A percentile compares a stretch with the other conserved stretches of the same genome.
phyloP scores from a whole-genome alignment of 2,888 invertebrate species.

The Hoplodrina blanda region DNA sequence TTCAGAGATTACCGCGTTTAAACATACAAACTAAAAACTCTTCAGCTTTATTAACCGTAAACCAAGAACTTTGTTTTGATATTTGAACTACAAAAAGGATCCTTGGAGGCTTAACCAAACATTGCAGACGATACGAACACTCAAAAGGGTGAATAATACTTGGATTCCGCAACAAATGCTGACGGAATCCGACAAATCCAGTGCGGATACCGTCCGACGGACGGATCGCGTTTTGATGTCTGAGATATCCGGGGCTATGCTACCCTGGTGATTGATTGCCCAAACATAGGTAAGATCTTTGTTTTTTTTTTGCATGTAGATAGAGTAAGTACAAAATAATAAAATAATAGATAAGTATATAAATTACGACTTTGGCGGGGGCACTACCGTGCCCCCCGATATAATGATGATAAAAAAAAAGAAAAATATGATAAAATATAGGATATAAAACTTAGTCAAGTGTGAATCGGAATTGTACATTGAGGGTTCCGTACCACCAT shows the following conservation, averaged over 20 bases:
- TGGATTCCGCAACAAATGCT: slow-evolving; percentile 75
- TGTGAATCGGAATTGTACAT: not conserved
- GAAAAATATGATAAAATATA: too few relatives aligned
- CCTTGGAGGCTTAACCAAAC: slow-evolving; percentile 71
- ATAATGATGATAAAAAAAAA: too few relatives aligned
- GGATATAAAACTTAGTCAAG: too few relatives aligned
- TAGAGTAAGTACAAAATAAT: too few relatives aligned
- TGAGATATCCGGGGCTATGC: slow-evolving; percentile 67
- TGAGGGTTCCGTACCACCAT: too few relatives aligned
- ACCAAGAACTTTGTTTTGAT: slow-evolving; percentile 49
- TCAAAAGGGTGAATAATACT: slow-evolving; percentile 86
- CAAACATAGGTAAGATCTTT: slow-evolving; percentile 35
- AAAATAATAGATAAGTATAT: too few relatives aligned
- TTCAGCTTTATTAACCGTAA: slow-evolving; percentile 15
- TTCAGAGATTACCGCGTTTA: too few relatives aligned
- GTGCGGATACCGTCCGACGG: slow-evolving; percentile 72
- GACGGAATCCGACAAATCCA: slow-evolving; percentile 80
- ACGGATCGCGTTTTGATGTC: slow-evolving; percentile 76
- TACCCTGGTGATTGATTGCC: slow-evolving; percentile 71
- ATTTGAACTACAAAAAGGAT: slow-evolving; percentile 44
- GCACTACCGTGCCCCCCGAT: too few relatives aligned
- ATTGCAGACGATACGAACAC: slow-evolving; percentile 67
- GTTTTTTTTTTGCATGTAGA: not conserved
- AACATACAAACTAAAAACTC: too few relatives aligned
- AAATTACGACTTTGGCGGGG: too few relatives aligned